Percentiles rank a stretch among this genome's conserved stretches.
phyloP scores from a whole-genome alignment of 2,113 vertebrate species.

The Campylomormyrus tamandua region DNA sequence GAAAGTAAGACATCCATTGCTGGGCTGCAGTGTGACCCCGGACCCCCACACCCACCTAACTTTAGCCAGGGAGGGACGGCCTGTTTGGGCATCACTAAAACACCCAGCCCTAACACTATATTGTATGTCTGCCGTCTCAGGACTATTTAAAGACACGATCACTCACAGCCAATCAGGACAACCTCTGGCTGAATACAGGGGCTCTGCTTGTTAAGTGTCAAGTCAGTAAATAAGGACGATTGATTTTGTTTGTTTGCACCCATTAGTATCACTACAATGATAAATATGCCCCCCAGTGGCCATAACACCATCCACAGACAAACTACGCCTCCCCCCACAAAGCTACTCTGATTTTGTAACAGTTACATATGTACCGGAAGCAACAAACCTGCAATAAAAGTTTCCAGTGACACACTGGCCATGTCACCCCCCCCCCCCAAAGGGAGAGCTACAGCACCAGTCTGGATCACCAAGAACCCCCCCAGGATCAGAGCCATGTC shows the following conservation, averaged over 20 bases:
- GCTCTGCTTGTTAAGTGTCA: not conserved
- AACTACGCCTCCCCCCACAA: not conserved
- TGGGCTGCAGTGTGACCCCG: not conserved
- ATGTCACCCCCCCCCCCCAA: not conserved
- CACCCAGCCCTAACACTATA: not conserved
- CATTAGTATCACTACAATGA: not conserved
- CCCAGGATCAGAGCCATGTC: not conserved
- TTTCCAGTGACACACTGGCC: not conserved
- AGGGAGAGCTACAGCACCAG: not conserved
- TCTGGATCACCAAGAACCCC: constrained; percentile 14
- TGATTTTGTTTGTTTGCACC: not conserved
- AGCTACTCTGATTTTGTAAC: not conserved
- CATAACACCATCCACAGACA: not conserved
- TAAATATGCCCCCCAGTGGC: not conserved
- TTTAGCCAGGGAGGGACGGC: not conserved
- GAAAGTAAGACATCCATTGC: not conserved
- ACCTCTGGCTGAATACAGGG: not conserved
- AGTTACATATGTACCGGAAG: not conserved
- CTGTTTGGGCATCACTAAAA: not conserved
- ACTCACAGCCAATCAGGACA: not conserved
- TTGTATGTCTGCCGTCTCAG: not conserved
- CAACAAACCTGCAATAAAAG: not conserved
- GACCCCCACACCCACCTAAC: not conserved
- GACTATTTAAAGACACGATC: not conserved
- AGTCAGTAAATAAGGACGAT: not conserved